Base-by-base conservation (phyloP, 2,888 invertebrate species). In the Desoria tigrina region DNA sequence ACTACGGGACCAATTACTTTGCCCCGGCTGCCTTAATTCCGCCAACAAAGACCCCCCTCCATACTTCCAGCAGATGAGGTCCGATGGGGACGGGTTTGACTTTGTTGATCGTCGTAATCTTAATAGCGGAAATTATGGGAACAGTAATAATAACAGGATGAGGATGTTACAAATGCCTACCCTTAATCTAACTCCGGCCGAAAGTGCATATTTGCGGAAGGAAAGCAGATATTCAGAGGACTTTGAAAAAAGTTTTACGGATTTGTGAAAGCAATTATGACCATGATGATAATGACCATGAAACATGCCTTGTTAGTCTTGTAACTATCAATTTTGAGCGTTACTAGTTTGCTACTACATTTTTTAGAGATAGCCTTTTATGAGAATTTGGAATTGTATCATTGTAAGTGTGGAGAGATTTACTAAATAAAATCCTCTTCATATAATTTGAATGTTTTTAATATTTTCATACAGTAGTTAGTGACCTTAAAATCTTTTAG, bases 1-100 rank as follows among this genome's bases (percentile, higher is more conserved):
- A 57, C 61, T 74, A 1, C 53, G 72, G 14, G 71, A 69, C 23
- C 75, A 75, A 59, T 49, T 70, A 1, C 64, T 75, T 11, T 75
- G 75, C 58, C 73, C 75, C 7, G 71, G 70, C 1, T 75, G 75
- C 39, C 42, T 72, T 24, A 66, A 63, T 16, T 18, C 23, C 4
- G 24, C 6, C 14, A 51, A 21, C 21, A 23, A 4, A 11, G 26
- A 4, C 27, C 51, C 51, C 11, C 21, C 51, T 4, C 24, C 24
- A 23, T 51, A 23, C 23, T 21, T 51, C n/a, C 51, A 51, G 4
- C 26, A 14, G 23, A 7, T 23, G 23, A 7, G 51, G 51, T 51
- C 51, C 4, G 14, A 23, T 4, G 51, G 51, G 16, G 51, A 51
- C 23, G 51, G 51, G 23, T 4, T 51, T 23, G 51, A 51, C 23